These are phyloP conservation scores for Neogobius melanostomus DNA, from an alignment of 2,113 vertebrate species.

Conservation along the genomic window DNA sequence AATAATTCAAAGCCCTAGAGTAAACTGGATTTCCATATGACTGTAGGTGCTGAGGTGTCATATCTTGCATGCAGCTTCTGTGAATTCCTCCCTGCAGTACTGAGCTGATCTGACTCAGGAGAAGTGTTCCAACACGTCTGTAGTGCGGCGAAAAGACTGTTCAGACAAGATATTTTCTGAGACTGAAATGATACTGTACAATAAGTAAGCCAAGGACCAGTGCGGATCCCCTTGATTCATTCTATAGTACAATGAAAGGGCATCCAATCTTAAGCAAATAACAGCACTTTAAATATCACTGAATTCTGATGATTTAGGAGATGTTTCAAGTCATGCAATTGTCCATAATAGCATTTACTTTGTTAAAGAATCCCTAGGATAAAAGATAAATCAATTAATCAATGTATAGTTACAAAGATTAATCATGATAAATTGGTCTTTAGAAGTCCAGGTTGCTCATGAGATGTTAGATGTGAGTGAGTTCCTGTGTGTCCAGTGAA, in stretches of 20 bases:
- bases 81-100: conserved; percentile 49
- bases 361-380: no score
- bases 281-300: neutral
- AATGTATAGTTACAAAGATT: no score
- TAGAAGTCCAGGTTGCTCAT: no score
- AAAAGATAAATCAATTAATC: no score
- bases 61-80: conserved; percentile 37
- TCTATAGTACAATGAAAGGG: neutral
- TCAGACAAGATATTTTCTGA: neutral
- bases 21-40: neutral
- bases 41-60: conserved; percentile 34
- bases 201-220: neutral
- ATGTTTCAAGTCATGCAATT: no score
- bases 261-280: neutral
- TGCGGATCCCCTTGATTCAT: neutral
- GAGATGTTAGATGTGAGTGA: no score
- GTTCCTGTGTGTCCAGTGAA: neutral
- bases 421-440: no score
- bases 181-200: neutral
- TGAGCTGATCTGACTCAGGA: conserved; percentile 38
- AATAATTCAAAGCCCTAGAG: no score
- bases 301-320: no score
- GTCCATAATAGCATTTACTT: no score
- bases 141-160: neutral
- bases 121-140: conserved; percentile 55